Conservation (phyloP, 1,140 invertebrate species). For the Pollicipes pollicipes region DNA sequence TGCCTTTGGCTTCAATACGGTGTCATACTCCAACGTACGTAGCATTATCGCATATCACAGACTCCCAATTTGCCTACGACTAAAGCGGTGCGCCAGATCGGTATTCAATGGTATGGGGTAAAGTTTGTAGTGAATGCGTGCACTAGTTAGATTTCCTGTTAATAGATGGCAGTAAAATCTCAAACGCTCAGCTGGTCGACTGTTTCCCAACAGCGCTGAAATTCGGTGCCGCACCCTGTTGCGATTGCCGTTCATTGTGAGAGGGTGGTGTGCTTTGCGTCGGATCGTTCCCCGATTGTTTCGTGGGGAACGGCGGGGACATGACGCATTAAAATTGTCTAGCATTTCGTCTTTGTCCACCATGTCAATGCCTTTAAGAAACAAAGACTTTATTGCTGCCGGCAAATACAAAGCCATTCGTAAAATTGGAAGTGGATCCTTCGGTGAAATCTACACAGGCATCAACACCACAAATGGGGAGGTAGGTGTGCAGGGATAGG, state of each 20-base stretch:
- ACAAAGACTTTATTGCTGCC: neutral
- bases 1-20: too few relatives aligned
- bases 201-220: neutral
- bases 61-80: too few relatives aligned
- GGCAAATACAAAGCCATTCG: conserved; percentile 26
- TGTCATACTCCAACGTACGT: too few relatives aligned
- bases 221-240: neutral
- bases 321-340: neutral
- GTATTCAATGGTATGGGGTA: too few relatives aligned
- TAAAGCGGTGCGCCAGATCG: too few relatives aligned
- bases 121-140: neutral
- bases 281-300: neutral
- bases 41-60: too few relatives aligned
- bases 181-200: neutral
- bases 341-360: neutral
- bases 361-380: neutral
- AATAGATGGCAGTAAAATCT: neutral
- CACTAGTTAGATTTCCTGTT: neutral
- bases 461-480: conserved; percentile 29
- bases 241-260: neutral
- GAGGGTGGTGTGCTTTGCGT: neutral
- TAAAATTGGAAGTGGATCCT: conserved; percentile 96
- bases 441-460: conserved; percentile 90
- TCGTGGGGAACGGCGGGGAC: too few relatives aligned
- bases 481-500: conserved; percentile 33